Evolutionary conservation across 2,888 invertebrate species (phyloP).

Genomic region (Diloba caeruleocephala): DNA sequence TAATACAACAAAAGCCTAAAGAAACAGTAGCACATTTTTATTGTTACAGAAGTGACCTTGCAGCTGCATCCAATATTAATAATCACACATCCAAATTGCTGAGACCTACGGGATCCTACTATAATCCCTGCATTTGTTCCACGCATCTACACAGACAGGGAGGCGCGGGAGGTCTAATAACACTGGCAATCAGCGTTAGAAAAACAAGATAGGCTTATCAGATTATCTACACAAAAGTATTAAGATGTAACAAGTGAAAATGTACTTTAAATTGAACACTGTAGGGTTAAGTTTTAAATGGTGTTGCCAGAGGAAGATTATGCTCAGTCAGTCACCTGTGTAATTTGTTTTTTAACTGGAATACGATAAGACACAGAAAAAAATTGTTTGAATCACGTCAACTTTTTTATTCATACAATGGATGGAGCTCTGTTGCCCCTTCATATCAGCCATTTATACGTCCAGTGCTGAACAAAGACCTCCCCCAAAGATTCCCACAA

Average conservation of each 20-base stretch:
- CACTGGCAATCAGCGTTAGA: constrained; percentile 29
- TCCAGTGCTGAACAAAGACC: no score
- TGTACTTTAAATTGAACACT: neutral
- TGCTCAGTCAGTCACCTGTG: constrained; percentile 6
- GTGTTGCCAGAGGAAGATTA: constrained; percentile 23
- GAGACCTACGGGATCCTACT: neutral
- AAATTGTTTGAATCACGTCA: neutral
- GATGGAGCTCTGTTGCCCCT: no score
- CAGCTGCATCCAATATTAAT: constrained; percentile 6
- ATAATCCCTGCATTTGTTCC: neutral
- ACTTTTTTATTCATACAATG: no score
- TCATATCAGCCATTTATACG: no score
- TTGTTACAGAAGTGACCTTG: constrained; percentile 9
- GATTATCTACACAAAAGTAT: constrained; percentile 40
- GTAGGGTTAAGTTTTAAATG: constrained; percentile 19
- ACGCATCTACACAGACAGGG: neutral
- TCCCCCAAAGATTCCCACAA: no score
- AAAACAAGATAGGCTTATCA: constrained; percentile 52
- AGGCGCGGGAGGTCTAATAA: constrained; percentile 8
- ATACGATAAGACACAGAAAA: constrained; percentile 4
- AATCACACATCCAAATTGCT: neutral
- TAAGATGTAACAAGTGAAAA: neutral
- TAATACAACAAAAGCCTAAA: no score
- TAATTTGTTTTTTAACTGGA: constrained; percentile 29
- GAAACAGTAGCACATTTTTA: neutral